Conservation (phyloP, 2,888 invertebrate genomes). For the Heteropelma amictum region DNA sequence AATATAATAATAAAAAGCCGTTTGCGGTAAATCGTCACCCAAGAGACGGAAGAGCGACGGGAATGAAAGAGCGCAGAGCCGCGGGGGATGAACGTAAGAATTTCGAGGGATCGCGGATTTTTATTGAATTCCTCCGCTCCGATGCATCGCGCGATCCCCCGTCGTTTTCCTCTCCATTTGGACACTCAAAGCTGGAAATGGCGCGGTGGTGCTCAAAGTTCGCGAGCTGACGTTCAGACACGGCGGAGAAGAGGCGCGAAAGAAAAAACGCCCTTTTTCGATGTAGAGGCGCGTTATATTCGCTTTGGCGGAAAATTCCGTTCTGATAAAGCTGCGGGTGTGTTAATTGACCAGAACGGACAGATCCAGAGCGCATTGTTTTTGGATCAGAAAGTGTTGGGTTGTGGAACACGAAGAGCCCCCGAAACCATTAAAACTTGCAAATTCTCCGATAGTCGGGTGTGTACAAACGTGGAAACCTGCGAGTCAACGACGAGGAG, state of each 20-base stretch:
- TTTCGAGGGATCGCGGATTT: constrained; percentile 3
- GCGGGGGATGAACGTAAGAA: too few relatives aligned
- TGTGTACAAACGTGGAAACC: background rate
- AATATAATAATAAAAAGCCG: constrained; percentile 11
- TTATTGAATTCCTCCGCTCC: constrained; percentile 17
- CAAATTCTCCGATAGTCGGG: constrained; percentile 2
- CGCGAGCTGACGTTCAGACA: too few relatives aligned
- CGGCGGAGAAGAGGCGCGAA: too few relatives aligned
- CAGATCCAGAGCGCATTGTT: constrained; percentile 49
- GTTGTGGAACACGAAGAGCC: background rate
- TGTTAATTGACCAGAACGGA: constrained; percentile 38
- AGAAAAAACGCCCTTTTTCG: too few relatives aligned
- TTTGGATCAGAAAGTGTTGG: constrained; percentile 1
- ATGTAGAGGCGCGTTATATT: too few relatives aligned
- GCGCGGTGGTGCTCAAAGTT: too few relatives aligned
- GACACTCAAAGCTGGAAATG: background rate
- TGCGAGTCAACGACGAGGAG: background rate
- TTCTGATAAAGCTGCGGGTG: too few relatives aligned
- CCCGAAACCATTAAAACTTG: constrained; percentile 39
- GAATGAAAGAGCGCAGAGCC: too few relatives aligned
- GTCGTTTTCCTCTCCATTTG: background rate
- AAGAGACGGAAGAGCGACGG: too few relatives aligned
- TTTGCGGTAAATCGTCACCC: constrained; percentile 11
- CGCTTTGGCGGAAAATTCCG: too few relatives aligned
- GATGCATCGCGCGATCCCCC: background rate